Evolutionary conservation across 2,113 vertebrate species (phyloP).

Genomic region (Myrmophylax atrothorax): DNA sequence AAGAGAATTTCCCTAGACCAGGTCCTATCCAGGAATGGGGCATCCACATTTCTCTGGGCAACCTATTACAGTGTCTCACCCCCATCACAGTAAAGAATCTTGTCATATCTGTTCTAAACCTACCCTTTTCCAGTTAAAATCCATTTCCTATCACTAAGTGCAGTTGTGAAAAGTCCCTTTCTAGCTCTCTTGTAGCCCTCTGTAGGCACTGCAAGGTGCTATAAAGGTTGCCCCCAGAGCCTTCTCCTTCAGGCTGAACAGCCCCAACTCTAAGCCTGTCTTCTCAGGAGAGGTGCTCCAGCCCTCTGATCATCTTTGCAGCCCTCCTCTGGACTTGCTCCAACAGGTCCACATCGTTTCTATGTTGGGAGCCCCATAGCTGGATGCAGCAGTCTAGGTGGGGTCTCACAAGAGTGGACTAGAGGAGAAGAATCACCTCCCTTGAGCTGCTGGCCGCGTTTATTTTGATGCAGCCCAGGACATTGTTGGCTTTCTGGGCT

Average conservation of each 20-base stretch:
- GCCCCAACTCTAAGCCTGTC: not conserved
- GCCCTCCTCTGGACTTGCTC: rapidly evolving
- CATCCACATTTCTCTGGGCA: not conserved
- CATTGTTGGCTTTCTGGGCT: not conserved
- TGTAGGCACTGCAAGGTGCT: not conserved
- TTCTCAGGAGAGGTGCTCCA: not conserved
- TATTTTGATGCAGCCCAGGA: not conserved
- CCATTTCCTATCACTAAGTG: not conserved
- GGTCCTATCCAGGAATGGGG: not conserved
- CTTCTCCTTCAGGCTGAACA: not conserved
- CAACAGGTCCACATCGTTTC: not conserved
- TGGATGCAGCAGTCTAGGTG: not conserved
- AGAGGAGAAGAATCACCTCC: not conserved
- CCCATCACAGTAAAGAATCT: not conserved
- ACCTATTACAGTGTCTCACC: not conserved
- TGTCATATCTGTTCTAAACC: not conserved
- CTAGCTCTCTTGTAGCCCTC: not conserved
- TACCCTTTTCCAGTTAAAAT: not conserved
- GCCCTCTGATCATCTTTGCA: not conserved
- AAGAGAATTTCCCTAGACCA: not conserved
- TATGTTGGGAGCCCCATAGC: not conserved
- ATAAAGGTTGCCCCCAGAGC: not conserved
- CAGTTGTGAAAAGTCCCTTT: not conserved
- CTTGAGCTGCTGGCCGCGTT: rapidly evolving
- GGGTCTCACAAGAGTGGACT: not conserved